Percentiles rank a stretch among this genome's conserved stretches.
phyloP scores from a whole-genome alignment of 2,797 vertebrate species.

The Semotilus atromaculatus region DNA sequence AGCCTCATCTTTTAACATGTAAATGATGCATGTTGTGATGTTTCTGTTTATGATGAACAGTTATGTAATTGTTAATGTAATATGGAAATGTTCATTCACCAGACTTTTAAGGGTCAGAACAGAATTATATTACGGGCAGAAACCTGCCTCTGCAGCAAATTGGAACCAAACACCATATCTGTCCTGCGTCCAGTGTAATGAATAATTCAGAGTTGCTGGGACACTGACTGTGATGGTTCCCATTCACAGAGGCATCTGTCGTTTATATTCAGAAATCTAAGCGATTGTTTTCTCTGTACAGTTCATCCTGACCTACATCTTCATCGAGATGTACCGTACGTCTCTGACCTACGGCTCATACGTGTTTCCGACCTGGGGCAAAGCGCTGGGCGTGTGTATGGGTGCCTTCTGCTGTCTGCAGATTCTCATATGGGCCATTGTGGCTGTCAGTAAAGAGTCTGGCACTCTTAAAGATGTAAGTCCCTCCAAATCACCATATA shows the following conservation, averaged over 20 bases:
- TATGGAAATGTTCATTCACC: neutral
- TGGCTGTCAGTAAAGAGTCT: conserved; percentile 80
- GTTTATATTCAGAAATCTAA: neutral
- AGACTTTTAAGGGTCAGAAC: neutral
- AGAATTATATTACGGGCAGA: neutral
- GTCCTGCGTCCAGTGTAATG: conserved; percentile 45
- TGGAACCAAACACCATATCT: conserved; percentile 46
- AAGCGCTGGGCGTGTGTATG: conserved; percentile 82
- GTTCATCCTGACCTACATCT: conserved; percentile 84
- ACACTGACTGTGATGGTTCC: conserved; percentile 27
- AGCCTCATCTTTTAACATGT: neutral
- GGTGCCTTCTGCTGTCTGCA: conserved; percentile 81
- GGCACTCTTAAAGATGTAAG: conserved; percentile 83
- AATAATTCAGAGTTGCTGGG: conserved; percentile 66
- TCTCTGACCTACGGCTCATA: conserved; percentile 79
- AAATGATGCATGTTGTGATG: neutral
- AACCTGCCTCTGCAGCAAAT: neutral
- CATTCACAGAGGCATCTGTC: conserved; percentile 9
- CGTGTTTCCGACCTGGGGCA: conserved; percentile 81
- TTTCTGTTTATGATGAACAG: neutral
- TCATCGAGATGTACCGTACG: conserved; percentile 83
- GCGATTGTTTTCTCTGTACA: conserved; percentile 57
- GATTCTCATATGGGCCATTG: conserved; percentile 81
- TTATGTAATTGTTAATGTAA: no score
- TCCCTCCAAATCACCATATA: conserved; percentile 28